phyloP scores from a whole-genome alignment of 35 echinoderm and acorn worm genomes.

The Acanthaster planci region DNA sequence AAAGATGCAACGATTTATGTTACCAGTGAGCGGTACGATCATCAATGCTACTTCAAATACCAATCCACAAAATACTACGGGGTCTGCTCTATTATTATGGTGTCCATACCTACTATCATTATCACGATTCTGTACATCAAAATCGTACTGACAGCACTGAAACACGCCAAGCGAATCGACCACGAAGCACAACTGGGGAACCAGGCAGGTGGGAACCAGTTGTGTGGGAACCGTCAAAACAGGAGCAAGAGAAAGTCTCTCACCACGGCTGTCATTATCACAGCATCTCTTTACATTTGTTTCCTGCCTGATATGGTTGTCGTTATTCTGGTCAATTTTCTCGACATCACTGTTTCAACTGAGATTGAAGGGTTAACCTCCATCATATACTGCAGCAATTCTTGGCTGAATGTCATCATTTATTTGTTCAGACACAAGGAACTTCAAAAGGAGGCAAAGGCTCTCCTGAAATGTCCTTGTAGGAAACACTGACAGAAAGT shows the following conservation, averaged over 20 bases:
- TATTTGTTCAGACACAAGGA: constrained; percentile 9
- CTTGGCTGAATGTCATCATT: constrained; percentile 9
- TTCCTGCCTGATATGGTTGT: neutral
- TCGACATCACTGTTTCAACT: neutral
- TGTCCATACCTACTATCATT: neutral
- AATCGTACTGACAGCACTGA: constrained; percentile 1
- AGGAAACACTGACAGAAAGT: too few species aligned
- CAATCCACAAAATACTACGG: neutral
- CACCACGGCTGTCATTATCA: neutral
- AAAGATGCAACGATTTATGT: neutral
- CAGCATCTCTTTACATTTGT: neutral
- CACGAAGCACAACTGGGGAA: neutral
- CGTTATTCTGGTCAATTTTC: neutral
- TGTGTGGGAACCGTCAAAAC: neutral
- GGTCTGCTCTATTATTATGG: neutral
- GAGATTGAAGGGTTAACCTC: neutral
- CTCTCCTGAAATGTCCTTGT: too few species aligned
- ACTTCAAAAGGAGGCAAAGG: constrained; percentile 1
- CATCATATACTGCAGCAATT: neutral
- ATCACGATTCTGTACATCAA: constrained; percentile 15
- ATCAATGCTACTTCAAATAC: neutral
- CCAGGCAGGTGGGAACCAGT: neutral
- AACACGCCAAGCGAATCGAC: neutral
- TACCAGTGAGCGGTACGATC: too few species aligned
- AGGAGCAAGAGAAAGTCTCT: neutral